phyloP scores from a whole-genome alignment of 2,797 vertebrate species.

The Tenualosa ilisha region DNA sequence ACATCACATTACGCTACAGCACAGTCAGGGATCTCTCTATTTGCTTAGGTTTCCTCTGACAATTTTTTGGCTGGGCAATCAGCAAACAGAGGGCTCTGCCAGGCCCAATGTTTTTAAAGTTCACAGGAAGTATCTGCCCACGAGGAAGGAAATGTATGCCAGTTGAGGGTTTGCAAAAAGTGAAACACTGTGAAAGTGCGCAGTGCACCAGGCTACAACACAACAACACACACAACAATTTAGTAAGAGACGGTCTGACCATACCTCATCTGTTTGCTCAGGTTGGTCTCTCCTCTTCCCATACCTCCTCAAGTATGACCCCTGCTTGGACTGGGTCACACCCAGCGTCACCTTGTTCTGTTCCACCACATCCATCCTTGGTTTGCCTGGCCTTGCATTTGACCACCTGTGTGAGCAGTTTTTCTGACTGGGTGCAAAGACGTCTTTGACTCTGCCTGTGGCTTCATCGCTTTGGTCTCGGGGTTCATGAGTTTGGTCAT shows the following conservation, averaged over 20 bases:
- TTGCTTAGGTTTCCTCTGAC: no score
- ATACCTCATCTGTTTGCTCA: constrained; percentile 67
- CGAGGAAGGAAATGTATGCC: no score
- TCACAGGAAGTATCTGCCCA: no score
- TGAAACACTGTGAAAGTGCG: no score
- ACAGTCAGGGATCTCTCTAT: no score
- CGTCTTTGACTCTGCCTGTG: not conserved
- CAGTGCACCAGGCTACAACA: no score
- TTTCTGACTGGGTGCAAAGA: not conserved
- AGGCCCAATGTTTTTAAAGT: no score
- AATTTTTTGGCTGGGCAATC: no score
- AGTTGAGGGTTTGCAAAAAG: no score
- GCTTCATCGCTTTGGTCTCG: not conserved
- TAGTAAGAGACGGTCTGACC: constrained; percentile 35
- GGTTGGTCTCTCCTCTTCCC: constrained; percentile 61
- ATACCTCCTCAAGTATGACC: constrained; percentile 78
- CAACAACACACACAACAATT: no score
- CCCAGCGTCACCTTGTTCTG: constrained; percentile 85
- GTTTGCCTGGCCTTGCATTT: constrained; percentile 50
- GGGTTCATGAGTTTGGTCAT: not conserved
- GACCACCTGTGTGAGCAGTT: not conserved
- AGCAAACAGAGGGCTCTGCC: no score
- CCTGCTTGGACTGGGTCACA: constrained; percentile 56
- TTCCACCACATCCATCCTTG: constrained; percentile 76
- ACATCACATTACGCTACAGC: no score